Percentiles rank a stretch among this genome's conserved stretches.
phyloP scores from a whole-genome alignment of 2,797 vertebrate genomes.

The Microctenopoma lineatum region DNA sequence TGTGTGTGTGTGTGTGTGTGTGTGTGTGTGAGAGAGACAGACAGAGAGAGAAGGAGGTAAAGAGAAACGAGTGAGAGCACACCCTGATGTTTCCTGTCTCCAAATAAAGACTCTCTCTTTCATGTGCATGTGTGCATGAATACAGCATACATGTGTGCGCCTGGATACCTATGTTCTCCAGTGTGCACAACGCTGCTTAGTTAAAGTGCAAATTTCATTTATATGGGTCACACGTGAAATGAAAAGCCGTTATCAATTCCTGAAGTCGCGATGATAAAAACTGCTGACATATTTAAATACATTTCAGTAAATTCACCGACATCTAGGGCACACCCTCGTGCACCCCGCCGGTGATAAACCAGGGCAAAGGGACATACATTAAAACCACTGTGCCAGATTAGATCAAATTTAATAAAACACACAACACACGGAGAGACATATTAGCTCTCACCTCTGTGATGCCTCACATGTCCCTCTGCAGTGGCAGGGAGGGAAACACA shows the following conservation, averaged over 20 bases:
- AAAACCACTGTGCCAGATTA: conserved; percentile 16
- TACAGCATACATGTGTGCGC: conserved; percentile 4
- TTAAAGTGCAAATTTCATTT: not conserved
- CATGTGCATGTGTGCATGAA: conserved; percentile 7
- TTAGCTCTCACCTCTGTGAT: conserved; percentile 3
- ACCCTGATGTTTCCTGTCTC: conserved; percentile 73
- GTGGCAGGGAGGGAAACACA: not conserved
- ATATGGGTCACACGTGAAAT: conserved; percentile 2
- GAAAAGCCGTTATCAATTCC: conserved; percentile 13
- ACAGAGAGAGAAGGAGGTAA: conserved; percentile 25
- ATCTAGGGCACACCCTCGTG: not conserved
- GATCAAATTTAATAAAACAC: conserved; percentile 31
- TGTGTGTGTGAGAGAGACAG: conserved; percentile 31
- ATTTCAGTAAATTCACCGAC: conserved; percentile 5
- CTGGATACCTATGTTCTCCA: not conserved
- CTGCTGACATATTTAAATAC: conserved; percentile 26
- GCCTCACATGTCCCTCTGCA: not conserved
- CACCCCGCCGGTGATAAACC: conserved; percentile 3
- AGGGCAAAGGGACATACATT: conserved; percentile 4
- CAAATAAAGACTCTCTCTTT: conserved; percentile 62
- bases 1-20: conserved; percentile 28
- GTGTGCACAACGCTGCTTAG: not conserved
- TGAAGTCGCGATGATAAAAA: conserved; percentile 7
- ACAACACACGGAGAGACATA: not conserved
- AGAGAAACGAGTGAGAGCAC: conserved; percentile 52